These are phyloP conservation scores for Buceros bicornis DNA, from an alignment of 2,797 vertebrate genomes.

Conservation along the genomic window DNA sequence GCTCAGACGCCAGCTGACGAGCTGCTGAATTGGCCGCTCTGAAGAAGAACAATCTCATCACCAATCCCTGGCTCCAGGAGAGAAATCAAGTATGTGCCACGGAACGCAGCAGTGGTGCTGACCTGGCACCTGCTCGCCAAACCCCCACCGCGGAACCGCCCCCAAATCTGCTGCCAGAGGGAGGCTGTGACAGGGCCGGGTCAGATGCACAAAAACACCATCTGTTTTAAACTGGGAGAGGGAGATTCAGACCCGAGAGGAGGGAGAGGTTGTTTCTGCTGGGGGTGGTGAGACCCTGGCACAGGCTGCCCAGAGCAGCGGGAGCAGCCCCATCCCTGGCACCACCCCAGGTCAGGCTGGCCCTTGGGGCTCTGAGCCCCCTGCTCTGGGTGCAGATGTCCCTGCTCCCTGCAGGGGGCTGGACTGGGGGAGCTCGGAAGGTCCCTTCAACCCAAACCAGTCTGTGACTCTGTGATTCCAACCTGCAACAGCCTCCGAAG, in stretches of 20 bases:
- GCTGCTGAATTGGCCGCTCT: slow-evolving; percentile 34
- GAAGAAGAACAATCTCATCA: neutral
- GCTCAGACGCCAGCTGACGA: neutral
- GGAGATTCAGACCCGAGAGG: neutral
- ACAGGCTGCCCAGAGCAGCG: too few relatives aligned
- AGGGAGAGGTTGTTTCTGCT: neutral
- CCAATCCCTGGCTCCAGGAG: neutral
- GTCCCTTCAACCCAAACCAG: neutral
- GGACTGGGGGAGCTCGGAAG: neutral
- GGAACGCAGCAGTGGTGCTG: neutral
- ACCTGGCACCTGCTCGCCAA: neutral
- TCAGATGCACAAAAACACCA: accelerated
- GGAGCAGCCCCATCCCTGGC: too few relatives aligned
- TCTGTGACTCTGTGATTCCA: neutral
- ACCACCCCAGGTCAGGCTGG: neutral
- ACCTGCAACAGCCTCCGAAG: neutral
- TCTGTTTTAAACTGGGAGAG: neutral
- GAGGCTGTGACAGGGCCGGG: neutral
- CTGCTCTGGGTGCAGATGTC: neutral
- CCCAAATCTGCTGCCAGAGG: accelerated
- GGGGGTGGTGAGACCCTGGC: too few relatives aligned
- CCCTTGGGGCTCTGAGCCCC: neutral
- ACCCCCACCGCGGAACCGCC: neutral
- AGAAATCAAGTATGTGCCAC: neutral
- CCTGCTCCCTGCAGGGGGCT: neutral